Conservation (phyloP, 2,888 invertebrate genomes). For the Tubiluchus corallicola region DNA sequence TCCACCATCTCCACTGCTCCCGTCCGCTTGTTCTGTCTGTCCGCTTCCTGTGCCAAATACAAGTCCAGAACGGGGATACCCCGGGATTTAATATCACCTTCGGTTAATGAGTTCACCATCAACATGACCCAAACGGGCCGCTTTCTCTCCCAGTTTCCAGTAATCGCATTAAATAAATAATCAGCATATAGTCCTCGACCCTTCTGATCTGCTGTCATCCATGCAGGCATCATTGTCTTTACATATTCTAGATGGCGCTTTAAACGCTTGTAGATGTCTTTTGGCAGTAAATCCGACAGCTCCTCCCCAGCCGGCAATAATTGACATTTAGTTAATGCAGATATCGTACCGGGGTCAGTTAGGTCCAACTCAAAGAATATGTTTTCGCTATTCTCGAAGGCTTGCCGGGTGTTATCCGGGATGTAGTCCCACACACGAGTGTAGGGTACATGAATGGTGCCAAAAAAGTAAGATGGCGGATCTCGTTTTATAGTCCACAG, state of each 20-base stretch:
- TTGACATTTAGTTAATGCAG: constrained; percentile 32
- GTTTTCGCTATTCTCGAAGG: constrained; percentile 33
- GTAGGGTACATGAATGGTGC: constrained; percentile 39
- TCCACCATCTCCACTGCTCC: constrained; percentile 36
- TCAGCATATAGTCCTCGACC: constrained; percentile 30
- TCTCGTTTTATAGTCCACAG: constrained; percentile 28
- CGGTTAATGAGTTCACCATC: constrained; percentile 35
- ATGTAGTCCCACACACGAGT: constrained; percentile 36
- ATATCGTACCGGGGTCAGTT: constrained; percentile 33
- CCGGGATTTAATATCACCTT: constrained; percentile 30
- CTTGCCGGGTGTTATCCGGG: constrained; percentile 33
- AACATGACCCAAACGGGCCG: constrained; percentile 38
- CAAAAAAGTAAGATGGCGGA: constrained; percentile 34
- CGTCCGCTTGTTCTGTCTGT: constrained; percentile 29
- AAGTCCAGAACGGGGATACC: constrained; percentile 36
- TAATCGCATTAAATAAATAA: constrained; percentile 32
- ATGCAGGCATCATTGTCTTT: constrained; percentile 27
- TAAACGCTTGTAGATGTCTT: constrained; percentile 29
- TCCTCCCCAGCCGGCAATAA: constrained; percentile 28
- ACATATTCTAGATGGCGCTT: constrained; percentile 33
- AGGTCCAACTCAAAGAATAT: constrained; percentile 37
- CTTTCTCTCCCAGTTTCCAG: constrained; percentile 36
- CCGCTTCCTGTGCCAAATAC: constrained; percentile 35
- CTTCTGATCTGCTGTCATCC: constrained; percentile 30
- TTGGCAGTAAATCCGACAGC: constrained; percentile 29